Percentiles rank a stretch among this genome's conserved stretches.
These are phyloP conservation scores for Orius laevigatus DNA, from an alignment of 1,140 invertebrate genomes.

Conservation along the genomic window DNA sequence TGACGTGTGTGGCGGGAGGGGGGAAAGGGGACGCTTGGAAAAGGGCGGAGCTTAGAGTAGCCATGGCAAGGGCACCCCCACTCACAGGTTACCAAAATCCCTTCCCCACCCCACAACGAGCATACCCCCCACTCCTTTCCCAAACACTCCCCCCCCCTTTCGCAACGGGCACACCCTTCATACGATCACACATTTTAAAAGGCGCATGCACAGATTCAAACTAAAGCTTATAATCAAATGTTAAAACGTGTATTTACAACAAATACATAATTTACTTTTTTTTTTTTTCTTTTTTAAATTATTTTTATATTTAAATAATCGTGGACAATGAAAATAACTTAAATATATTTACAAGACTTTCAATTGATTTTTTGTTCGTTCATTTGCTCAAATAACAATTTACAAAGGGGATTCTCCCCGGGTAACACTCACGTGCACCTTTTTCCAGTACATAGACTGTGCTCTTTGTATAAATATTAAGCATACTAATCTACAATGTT, in stretches of 20 bases:
- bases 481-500: slow-evolving; percentile 3
- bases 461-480: neutral
- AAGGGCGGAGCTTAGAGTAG: neutral
- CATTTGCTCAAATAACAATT: neutral
- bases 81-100: neutral
- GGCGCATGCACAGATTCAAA: neutral
- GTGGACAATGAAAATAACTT: slow-evolving; percentile 16
- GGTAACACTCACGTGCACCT: neutral
- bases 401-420: neutral
- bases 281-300: neutral
- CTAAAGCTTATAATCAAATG: slow-evolving; percentile 10
- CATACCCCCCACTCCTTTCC: slow-evolving; percentile 4
- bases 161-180: neutral
- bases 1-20: neutral
- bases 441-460: neutral
- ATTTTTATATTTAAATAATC: slow-evolving; percentile 1
- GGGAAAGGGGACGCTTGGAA: neutral
- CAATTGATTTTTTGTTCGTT: neutral
- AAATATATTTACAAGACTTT: slow-evolving; percentile 6
- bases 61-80: neutral
- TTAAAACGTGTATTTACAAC: slow-evolving; percentile 15
- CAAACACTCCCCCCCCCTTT: neutral
- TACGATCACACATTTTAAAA: neutral
- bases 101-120: slow-evolving; percentile 5
- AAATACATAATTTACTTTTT: slow-evolving; percentile 11